These are phyloP conservation scores for Cynopterus sphinx DNA, from an alignment of 2,797 vertebrate genomes.

Conservation along the genomic window DNA sequence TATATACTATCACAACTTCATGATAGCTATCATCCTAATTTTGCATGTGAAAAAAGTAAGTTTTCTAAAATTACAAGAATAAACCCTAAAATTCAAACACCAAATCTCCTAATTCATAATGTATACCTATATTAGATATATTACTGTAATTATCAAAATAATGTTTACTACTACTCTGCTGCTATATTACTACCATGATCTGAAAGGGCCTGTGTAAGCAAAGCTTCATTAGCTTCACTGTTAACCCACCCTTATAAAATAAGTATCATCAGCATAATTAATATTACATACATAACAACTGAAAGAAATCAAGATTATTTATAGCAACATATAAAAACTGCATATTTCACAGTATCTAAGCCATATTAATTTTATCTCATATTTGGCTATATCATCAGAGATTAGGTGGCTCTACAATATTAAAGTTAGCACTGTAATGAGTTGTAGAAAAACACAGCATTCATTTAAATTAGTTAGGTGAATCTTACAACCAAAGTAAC, in stretches of 20 bases:
- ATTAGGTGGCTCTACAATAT: background rate
- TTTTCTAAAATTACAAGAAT: background rate
- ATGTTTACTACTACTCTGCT: background rate
- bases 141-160: background rate
- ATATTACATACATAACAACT: background rate
- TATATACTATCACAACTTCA: background rate
- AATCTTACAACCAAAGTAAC: background rate
- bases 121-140: background rate
- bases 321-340: background rate
- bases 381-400: background rate
- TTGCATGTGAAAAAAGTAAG: background rate
- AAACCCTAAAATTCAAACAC: background rate
- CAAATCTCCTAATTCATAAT: background rate
- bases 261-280: background rate
- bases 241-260: background rate
- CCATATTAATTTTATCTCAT: background rate
- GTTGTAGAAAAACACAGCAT: background rate
- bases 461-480: background rate
- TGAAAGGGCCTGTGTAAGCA: background rate
- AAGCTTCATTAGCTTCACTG: background rate
- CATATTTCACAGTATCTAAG: background rate
- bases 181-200: background rate
- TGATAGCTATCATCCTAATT: background rate
- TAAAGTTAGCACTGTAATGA: constrained; percentile 22
- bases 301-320: background rate